phyloP scores from a whole-genome alignment of 2,797 vertebrate species.

The Aldrovandia affinis region DNA sequence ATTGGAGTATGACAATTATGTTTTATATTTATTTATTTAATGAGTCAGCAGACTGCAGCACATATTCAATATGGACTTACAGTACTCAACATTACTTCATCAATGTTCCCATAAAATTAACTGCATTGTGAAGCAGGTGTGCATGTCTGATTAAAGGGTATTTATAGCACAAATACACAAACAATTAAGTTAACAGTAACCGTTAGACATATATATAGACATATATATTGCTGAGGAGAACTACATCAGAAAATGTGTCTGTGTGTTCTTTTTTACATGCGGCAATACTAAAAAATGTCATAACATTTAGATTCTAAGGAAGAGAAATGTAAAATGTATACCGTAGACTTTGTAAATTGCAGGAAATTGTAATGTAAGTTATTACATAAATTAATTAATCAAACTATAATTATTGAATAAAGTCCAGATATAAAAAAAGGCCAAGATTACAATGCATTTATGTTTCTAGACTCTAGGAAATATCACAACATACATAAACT shows the following conservation, averaged over 20 bases:
- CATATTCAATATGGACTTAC: not conserved
- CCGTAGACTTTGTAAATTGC: not conserved
- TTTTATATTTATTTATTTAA: conserved; percentile 30
- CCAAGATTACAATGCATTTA: not conserved
- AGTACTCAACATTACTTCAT: not conserved
- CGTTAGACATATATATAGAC: too few species aligned
- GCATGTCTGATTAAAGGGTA: conserved; percentile 4
- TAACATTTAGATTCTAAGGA: conserved; percentile 48
- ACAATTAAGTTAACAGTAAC: not conserved
- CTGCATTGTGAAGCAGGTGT: not conserved
- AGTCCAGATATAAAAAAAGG: not conserved
- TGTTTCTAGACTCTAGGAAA: not conserved
- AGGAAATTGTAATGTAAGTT: not conserved
- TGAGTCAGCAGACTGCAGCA: conserved; percentile 20
- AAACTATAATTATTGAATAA: not conserved
- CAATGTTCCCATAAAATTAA: not conserved
- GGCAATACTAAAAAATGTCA: conserved; percentile 39
- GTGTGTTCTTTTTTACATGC: conserved; percentile 18
- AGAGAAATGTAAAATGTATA: too few species aligned
- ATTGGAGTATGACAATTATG: conserved; percentile 20
- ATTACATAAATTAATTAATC: not conserved
- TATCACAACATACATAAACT: conserved; percentile 17
- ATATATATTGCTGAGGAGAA: too few species aligned
- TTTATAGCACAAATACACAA: not conserved
- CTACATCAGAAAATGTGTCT: not conserved